These are phyloP conservation scores for Corythornis madagascariensis DNA, from an alignment of 2,113 vertebrate species.

Conservation along the genomic window DNA sequence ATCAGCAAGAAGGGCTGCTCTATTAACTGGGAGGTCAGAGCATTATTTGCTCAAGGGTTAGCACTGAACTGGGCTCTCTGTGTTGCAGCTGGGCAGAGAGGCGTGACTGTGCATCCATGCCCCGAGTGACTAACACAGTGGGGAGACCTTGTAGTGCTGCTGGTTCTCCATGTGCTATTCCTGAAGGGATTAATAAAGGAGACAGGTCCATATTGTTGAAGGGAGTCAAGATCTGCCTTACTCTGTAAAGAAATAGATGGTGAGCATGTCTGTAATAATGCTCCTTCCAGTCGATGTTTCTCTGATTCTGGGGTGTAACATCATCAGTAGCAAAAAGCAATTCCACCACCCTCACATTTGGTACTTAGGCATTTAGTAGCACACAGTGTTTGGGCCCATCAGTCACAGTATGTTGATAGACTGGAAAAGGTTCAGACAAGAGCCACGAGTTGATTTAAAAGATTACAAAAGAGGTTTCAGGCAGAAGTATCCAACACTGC, in stretches of 20 bases:
- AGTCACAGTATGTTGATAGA: not conserved
- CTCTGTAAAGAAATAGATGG: not conserved
- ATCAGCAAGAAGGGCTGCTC: slow-evolving; percentile 39
- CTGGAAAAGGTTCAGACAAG: not conserved
- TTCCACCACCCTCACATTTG: not conserved
- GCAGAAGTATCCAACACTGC: not conserved
- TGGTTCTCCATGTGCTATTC: not conserved
- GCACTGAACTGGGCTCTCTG: not conserved
- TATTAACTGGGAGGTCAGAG: slow-evolving; percentile 5
- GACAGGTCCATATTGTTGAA: not conserved
- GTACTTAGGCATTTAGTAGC: not conserved
- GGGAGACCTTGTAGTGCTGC: not conserved
- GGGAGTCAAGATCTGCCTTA: not conserved
- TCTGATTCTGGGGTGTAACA: not conserved
- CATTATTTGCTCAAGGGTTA: not conserved
- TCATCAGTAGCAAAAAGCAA: not conserved
- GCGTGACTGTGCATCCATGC: accelerated
- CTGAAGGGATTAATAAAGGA: not conserved
- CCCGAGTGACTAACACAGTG: accelerated
- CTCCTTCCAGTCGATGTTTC: not conserved
- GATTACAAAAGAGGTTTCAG: not conserved
- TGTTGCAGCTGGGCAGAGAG: not conserved
- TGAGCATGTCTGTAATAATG: not conserved
- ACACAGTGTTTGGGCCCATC: not conserved
- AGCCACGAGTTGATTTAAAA: not conserved